phyloP scores from a whole-genome alignment of 2,113 vertebrate species.

The Upupa epops region DNA sequence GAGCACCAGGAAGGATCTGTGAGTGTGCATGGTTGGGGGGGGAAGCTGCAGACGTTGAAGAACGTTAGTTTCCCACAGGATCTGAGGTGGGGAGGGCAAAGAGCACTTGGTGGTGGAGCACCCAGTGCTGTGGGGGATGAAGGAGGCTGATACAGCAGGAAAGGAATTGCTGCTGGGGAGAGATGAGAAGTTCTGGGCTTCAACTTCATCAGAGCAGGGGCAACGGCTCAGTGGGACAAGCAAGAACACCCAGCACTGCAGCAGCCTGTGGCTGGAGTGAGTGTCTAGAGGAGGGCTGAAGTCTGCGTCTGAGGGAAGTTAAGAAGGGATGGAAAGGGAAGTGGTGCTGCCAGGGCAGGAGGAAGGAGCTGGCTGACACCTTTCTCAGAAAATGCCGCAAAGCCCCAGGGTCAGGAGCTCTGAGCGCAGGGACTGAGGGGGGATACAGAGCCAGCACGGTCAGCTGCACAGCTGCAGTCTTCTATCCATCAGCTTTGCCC shows the following conservation, averaged over 20 bases:
- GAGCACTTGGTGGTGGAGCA: neutral
- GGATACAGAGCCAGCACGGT: neutral
- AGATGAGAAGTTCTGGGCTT: neutral
- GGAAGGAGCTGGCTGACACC: neutral
- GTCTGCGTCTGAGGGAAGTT: neutral
- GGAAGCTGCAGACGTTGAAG: neutral
- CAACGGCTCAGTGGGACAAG: neutral
- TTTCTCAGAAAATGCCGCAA: neutral
- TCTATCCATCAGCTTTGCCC: neutral
- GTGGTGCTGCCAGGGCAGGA: neutral
- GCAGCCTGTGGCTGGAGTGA: accelerated
- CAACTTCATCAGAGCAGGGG: neutral
- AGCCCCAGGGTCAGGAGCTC: neutral
- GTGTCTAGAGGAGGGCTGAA: neutral
- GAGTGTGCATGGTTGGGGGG: accelerated
- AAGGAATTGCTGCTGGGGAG: neutral
- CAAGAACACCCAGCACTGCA: neutral
- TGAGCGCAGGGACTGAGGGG: neutral
- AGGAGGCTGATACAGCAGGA: neutral
- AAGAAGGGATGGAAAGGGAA: neutral
- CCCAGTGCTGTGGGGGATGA: accelerated
- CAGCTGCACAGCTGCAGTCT: neutral
- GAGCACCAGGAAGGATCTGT: neutral
- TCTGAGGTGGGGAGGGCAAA: neutral
- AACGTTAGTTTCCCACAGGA: neutral